These are phyloP conservation scores for Anseranas semipalmata DNA, from an alignment of 2,113 vertebrate species.

Conservation along the genomic window DNA sequence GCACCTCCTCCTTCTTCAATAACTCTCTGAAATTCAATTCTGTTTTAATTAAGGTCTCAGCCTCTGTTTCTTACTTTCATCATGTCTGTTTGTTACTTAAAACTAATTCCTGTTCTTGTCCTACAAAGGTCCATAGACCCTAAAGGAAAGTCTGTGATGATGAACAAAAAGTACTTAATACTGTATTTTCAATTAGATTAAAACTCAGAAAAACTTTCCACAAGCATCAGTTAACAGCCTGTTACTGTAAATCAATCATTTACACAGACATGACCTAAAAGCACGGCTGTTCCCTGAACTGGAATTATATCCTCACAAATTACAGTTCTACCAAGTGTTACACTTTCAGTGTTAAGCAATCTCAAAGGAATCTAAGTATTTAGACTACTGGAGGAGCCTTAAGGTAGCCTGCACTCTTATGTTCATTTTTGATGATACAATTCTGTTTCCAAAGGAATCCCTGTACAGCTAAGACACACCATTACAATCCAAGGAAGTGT, in stretches of 20 bases:
- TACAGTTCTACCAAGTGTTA: not conserved
- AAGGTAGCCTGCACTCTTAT: not conserved
- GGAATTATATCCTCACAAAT: not conserved
- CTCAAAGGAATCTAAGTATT: not conserved
- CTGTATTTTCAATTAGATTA: constrained; percentile 23
- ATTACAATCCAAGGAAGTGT: not conserved
- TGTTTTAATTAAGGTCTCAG: constrained; percentile 66
- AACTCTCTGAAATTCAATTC: constrained; percentile 47
- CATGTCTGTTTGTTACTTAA: not conserved
- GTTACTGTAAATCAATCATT: not conserved
- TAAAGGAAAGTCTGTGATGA: constrained; percentile 32
- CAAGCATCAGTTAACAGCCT: not conserved
- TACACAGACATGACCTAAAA: not conserved
- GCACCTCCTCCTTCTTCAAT: constrained; percentile 56
- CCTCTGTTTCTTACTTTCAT: constrained; percentile 50
- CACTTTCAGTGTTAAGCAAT: not conserved
- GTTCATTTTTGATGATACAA: not conserved
- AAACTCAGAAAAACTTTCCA: constrained; percentile 41
- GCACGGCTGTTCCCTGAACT: not conserved
- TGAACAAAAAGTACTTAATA: constrained; percentile 3
- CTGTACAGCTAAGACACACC: not conserved
- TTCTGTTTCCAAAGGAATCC: not conserved
- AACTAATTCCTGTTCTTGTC: constrained; percentile 40
- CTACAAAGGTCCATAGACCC: constrained; percentile 24
- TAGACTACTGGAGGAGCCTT: not conserved